These are phyloP conservation scores for Melanotaenia parkinsoni DNA, from an alignment of 2,797 vertebrate genomes.

Conservation along the genomic window DNA sequence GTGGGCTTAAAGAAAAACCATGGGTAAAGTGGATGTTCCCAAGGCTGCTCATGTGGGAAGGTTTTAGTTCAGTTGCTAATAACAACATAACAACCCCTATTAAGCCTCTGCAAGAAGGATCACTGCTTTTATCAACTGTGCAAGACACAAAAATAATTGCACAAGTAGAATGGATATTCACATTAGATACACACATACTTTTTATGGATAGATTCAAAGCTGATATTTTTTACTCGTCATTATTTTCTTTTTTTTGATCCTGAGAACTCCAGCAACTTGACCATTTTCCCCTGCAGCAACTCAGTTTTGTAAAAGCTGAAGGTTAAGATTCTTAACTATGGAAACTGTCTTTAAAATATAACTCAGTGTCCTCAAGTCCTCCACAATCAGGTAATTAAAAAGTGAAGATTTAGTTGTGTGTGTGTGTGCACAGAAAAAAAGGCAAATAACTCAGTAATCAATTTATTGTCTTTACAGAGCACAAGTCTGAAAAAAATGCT, in stretches of 20 bases:
- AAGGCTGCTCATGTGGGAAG: constrained; percentile 66
- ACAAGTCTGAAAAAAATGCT: constrained; percentile 71
- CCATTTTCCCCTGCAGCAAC: constrained; percentile 31
- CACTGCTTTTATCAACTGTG: constrained; percentile 67
- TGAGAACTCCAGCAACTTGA: constrained; percentile 11
- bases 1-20: constrained; percentile 72
- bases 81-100: constrained; percentile 76
- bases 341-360: constrained; percentile 69
- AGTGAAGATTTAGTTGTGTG: constrained; percentile 42
- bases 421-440: constrained; percentile 51
- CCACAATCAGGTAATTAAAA: constrained; percentile 68
- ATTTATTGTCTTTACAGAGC: constrained; percentile 72
- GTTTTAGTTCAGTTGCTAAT: constrained; percentile 76
- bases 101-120: constrained; percentile 62
- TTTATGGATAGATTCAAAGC: constrained; percentile 2
- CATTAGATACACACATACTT: constrained; percentile 15
- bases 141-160: constrained; percentile 22
- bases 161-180: constrained; percentile 30
- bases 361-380: constrained; percentile 60
- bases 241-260: constrained; percentile 22
- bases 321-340: constrained; percentile 72
- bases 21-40: constrained; percentile 67
- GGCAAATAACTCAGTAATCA: constrained; percentile 61
- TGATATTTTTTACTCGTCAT: background rate
- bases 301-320: constrained; percentile 34